phyloP scores from a whole-genome alignment of 2,797 vertebrate genomes.

The Hippoglossus hippoglossus region DNA sequence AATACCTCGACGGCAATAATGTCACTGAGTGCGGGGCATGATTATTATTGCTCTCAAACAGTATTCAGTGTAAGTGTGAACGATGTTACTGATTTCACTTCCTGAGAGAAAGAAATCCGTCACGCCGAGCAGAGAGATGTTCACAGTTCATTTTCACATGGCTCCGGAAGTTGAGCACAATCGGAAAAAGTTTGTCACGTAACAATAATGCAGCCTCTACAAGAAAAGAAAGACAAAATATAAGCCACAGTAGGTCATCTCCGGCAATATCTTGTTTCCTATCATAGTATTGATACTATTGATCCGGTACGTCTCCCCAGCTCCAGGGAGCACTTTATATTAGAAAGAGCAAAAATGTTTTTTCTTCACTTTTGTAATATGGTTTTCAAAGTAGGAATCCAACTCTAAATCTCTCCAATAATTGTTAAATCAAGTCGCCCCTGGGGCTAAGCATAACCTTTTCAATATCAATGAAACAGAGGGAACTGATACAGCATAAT shows the following conservation, averaged over 20 bases:
- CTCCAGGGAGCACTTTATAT: not conserved
- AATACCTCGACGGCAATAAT: not conserved
- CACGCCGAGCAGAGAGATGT: not conserved
- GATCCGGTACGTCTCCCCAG: not conserved
- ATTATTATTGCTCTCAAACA: not conserved
- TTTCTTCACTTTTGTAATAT: not conserved
- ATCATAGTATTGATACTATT: not conserved
- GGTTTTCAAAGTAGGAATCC: constrained; percentile 1
- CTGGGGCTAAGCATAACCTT: constrained; percentile 2
- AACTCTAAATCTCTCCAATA: constrained; percentile 1
- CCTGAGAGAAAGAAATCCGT: not conserved
- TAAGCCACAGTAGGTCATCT: not conserved
- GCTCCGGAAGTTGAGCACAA: not conserved
- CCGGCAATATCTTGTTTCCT: not conserved
- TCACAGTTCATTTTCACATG: constrained; percentile 9
- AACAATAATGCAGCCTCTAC: not conserved
- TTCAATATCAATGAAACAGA: constrained; percentile 12
- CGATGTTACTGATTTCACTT: not conserved
- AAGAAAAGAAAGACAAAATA: not conserved
- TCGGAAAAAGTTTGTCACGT: not conserved
- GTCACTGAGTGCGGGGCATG: not conserved
- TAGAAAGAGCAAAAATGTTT: not conserved
- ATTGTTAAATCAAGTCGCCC: constrained; percentile 4
- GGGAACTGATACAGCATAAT: not conserved
- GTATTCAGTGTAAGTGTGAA: not conserved